Evolutionary conservation across 2,888 invertebrate species (phyloP), one percentile per base, ranked within the genome.

Genomic region (Unio pictorum): DNA sequence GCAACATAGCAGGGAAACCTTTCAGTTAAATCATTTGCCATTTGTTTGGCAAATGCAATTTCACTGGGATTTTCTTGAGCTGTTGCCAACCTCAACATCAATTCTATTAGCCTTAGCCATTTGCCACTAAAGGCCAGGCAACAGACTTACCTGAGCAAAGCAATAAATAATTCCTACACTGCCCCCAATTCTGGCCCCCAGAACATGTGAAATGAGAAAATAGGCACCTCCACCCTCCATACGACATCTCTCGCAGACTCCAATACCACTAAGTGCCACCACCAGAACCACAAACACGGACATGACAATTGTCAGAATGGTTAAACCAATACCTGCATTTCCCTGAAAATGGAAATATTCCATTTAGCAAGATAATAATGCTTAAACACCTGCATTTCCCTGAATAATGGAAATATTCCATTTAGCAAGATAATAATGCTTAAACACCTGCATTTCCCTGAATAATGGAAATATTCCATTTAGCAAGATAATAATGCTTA

Each of bases 191-290:
- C 96, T 93, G 8, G 97, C 96, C 58, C 98, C 98, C 45, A 99
- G 91, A 5, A 98, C 97, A 87, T 98, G 97, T 0, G 97, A 95
- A 57, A 99, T 91, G 72, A 99, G 92, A 91, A 98, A 98, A 91
- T 98, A 98, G 45, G 98, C 97, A 64, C 98, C 98, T n/a, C 98
- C 98, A 91, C 96, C 96, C 91, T 97, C 96, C 86, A 98, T 95
- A 74, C 95, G 93, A 91, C 97, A 97, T 88, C 97, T 91, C 90
- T 98, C 98, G 92, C 97, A 97, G 83, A 98, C 98, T 62, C 98
- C 98, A 72, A 98, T 96, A 30, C 97, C 97, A 81, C 98, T 97
- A 67, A 98, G 92, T 28, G 98, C 97, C 69, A 97, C 96, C 83
- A 98, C 94, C 84, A 98, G 91, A 55, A 96, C 97, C 78, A 97